Evolutionary conservation across 2,113 vertebrate genomes (phyloP).

Genomic region (Antechinus stuartii): DNA sequence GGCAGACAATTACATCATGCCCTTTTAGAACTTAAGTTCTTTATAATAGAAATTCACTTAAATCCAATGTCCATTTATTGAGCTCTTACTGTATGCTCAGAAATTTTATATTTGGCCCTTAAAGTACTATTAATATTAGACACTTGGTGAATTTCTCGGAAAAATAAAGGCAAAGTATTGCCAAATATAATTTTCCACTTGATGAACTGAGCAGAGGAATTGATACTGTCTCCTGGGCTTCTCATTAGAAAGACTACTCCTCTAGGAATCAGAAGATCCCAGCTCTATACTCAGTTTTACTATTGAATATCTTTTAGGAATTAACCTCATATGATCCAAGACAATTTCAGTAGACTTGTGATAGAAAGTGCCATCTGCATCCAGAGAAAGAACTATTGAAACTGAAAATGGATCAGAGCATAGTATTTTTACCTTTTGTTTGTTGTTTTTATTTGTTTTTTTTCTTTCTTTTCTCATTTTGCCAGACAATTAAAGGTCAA

Average conservation of each 20-base stretch:
- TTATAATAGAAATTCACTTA: conserved; percentile 35
- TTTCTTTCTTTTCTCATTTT: no score
- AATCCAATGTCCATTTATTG: background rate
- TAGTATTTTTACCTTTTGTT: no score
- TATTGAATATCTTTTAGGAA: background rate
- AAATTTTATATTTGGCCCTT: background rate
- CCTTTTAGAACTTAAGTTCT: conserved; percentile 38
- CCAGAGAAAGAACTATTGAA: no score
- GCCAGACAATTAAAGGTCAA: no score
- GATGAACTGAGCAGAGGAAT: background rate
- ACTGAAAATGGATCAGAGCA: no score
- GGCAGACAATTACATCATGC: conserved; percentile 22
- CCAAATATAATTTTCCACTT: background rate
- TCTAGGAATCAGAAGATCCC: background rate
- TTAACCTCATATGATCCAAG: background rate
- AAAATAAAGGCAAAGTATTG: background rate
- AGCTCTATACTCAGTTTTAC: background rate
- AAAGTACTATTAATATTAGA: background rate
- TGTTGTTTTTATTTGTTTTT: no score
- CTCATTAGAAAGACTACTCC: background rate
- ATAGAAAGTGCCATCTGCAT: no score
- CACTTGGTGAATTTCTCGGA: background rate
- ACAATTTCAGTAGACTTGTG: no score
- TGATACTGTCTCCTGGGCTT: background rate
- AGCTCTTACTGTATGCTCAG: background rate